A percentile compares a stretch with the other conserved stretches of the same genome.
Evolutionary conservation across 37 sponge, comb jelly and placozoan species (phyloP).

Genomic region (Spongilla lacustris): DNA sequence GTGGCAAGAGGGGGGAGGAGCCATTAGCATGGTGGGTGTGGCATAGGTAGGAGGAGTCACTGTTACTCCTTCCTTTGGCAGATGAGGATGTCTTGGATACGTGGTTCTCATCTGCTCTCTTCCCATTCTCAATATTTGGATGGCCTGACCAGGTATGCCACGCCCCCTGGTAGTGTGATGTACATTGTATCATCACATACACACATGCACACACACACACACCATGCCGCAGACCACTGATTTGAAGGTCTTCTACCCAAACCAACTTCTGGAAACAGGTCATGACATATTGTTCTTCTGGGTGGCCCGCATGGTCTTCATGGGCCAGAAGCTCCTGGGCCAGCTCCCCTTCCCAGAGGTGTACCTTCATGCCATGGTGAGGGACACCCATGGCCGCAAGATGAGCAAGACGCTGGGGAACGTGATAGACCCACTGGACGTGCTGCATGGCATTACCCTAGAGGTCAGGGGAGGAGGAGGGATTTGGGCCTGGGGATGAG

Average conservation of each 20-base stretch:
- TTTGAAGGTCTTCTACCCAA: conserved; percentile 86
- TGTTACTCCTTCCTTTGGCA: not conserved
- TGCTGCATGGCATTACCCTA: conserved; percentile 84
- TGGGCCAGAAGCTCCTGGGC: conserved; percentile 91
- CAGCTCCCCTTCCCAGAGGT: conserved; percentile 92
- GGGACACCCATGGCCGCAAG: conserved; percentile 98
- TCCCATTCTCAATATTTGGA: conserved; percentile 97
- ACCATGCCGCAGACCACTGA: conserved; percentile 60
- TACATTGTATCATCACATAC: too few relatives aligned
- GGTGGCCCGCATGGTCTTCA: conserved; percentile 98
- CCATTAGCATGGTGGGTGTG: too few relatives aligned
- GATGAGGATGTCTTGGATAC: conserved; percentile 99
- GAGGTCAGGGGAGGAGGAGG: conserved; percentile 47
- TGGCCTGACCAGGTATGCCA: conserved; percentile 85
- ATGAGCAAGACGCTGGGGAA: conserved; percentile 99
- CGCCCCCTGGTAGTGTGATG: not conserved
- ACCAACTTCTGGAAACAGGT: conserved; percentile 93
- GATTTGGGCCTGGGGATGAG: not conserved
- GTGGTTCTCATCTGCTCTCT: conserved; percentile 97
- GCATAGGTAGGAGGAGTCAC: not conserved
- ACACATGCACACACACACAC: not conserved
- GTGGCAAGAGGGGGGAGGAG: too few relatives aligned
- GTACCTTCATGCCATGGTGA: conserved; percentile 95
- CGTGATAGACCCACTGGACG: conserved; percentile 95
- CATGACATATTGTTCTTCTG: conserved; percentile 99